phyloP scores from a whole-genome alignment of 2,888 invertebrate genomes.

The Drepana falcataria region DNA sequence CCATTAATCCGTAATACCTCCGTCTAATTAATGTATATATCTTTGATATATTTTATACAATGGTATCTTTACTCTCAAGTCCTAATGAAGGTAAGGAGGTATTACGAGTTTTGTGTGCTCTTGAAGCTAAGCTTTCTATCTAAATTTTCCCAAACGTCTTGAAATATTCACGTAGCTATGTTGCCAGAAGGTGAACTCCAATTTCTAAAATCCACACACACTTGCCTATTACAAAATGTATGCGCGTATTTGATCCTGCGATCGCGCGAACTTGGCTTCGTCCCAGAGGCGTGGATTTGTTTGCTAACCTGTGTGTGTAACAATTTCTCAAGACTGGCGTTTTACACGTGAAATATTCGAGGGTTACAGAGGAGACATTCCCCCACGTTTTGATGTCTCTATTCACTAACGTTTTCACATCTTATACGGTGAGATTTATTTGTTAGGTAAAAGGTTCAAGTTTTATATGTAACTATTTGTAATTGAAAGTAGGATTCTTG shows the following conservation, averaged over 20 bases:
- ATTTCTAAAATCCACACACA: neutral
- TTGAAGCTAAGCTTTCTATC: too few species aligned
- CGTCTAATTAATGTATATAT: too few species aligned
- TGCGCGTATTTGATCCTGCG: neutral
- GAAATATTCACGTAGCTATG: neutral
- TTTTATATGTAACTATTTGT: too few species aligned
- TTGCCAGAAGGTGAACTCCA: neutral
- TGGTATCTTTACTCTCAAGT: too few species aligned
- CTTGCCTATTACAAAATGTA: neutral
- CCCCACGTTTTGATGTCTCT: conserved; percentile 8
- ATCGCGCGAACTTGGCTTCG: conserved; percentile 24
- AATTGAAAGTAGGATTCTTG: too few species aligned
- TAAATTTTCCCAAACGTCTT: neutral
- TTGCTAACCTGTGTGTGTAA: conserved; percentile 17
- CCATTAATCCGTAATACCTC: too few species aligned
- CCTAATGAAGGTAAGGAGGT: too few species aligned
- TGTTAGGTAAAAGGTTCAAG: too few species aligned
- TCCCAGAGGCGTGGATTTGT: conserved; percentile 19
- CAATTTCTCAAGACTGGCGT: conserved; percentile 5
- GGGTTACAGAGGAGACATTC: neutral
- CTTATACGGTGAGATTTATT: neutral
- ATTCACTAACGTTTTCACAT: neutral
- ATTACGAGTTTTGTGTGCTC: too few species aligned
- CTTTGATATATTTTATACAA: too few species aligned
- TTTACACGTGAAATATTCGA: conserved; percentile 20